Evolutionary conservation across 2,888 invertebrate species (phyloP).

Genomic region (Diachrysia chrysitis): DNA sequence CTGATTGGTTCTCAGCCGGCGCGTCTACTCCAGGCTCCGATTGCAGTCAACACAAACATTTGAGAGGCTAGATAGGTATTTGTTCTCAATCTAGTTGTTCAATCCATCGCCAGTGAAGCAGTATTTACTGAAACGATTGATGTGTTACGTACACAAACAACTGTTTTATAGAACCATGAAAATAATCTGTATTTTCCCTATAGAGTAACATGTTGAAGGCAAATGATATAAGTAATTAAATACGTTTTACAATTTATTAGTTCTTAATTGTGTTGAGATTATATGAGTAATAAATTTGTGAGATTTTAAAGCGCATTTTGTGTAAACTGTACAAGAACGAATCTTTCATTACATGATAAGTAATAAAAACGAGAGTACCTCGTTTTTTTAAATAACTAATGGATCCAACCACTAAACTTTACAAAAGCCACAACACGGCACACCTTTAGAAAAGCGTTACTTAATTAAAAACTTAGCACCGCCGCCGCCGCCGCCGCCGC

Average conservation of each 20-base stretch:
- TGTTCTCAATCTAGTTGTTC: background rate
- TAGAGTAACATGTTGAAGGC: too few relatives aligned
- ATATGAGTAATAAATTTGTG: too few relatives aligned
- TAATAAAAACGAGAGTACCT: too few relatives aligned
- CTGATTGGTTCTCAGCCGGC: background rate
- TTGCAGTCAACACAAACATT: constrained; percentile 2
- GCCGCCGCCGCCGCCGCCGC: background rate
- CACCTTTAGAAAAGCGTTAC: constrained; percentile 7
- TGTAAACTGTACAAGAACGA: too few relatives aligned
- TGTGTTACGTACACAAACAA: background rate
- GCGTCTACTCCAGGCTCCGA: background rate
- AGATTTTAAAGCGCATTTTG: too few relatives aligned
- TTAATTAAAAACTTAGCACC: constrained; percentile 36
- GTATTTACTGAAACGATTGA: background rate
- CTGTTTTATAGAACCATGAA: too few relatives aligned
- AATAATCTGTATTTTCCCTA: too few relatives aligned
- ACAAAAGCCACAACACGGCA: background rate
- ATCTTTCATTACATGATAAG: too few relatives aligned
- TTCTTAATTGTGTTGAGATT: too few relatives aligned
- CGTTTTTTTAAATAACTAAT: too few relatives aligned
- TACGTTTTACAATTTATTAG: too few relatives aligned
- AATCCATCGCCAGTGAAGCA: background rate
- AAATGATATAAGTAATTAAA: too few relatives aligned
- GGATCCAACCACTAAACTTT: background rate
- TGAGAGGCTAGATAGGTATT: background rate